phyloP scores from a whole-genome alignment of 1,140 invertebrate genomes.

The Chrysomallon squamiferum region DNA sequence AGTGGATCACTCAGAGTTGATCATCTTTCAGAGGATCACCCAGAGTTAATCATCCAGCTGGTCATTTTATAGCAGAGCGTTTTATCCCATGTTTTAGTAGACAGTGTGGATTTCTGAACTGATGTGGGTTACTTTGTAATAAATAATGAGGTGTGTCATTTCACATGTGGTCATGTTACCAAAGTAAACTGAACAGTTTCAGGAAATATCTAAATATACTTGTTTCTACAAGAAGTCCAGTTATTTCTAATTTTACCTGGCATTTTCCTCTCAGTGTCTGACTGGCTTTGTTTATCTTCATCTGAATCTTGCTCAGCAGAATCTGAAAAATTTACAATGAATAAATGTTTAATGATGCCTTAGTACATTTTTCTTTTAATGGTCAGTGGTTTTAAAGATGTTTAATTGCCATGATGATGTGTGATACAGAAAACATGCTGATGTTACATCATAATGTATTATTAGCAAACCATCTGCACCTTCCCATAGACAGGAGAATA shows the following conservation, averaged over 20 bases:
- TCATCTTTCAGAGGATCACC: too few species aligned
- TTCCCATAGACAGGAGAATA: neutral
- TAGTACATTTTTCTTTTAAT: neutral
- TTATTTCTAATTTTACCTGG: constrained; percentile 3
- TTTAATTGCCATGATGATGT: neutral
- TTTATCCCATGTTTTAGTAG: too few species aligned
- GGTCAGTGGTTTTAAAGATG: neutral
- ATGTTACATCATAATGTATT: neutral
- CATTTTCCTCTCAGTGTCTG: neutral
- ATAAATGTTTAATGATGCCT: neutral
- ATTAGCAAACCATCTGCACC: neutral
- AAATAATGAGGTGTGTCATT: too few species aligned
- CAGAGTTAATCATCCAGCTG: too few species aligned
- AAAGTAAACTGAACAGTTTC: too few species aligned
- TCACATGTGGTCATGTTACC: too few species aligned
- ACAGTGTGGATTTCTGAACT: too few species aligned
- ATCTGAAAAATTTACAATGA: neutral
- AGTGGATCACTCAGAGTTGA: too few species aligned
- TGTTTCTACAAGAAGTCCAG: too few species aligned
- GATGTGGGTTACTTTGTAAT: too few species aligned
- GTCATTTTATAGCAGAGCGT: too few species aligned
- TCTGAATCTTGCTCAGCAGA: constrained; percentile 2
- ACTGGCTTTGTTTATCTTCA: constrained; percentile 3
- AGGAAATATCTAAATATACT: too few species aligned
- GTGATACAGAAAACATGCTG: neutral